A percentile compares a stretch with the other conserved stretches of the same genome.
Conservation (phyloP, 2,888 invertebrate genomes). For the Lasioglossum villosulum region DNA sequence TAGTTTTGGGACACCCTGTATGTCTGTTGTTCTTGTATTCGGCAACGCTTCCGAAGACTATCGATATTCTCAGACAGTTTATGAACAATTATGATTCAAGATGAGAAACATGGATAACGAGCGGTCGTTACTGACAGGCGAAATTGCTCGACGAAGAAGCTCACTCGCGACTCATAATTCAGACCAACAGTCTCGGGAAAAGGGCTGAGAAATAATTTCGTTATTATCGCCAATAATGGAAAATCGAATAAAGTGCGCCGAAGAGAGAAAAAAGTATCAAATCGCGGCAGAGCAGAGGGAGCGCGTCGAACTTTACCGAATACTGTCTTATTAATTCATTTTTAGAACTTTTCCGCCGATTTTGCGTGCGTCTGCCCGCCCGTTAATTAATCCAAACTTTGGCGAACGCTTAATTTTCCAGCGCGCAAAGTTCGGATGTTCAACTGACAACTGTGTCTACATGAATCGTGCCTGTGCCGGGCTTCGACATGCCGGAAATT, state of each 20-base stretch:
- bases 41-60: not conserved
- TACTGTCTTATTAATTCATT: conserved; percentile 2
- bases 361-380: not conserved
- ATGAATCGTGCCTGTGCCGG: not conserved
- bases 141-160: too few relatives aligned
- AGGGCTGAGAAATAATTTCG: conserved; percentile 30
- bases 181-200: conserved; percentile 3
- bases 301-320: not conserved
- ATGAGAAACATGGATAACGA: conserved; percentile 43
- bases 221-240: not conserved
- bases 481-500: conserved; percentile 1
- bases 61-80: not conserved
- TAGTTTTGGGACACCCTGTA: too few relatives aligned
- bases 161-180: too few relatives aligned
- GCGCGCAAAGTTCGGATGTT: not conserved
- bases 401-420: not conserved
- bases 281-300: not conserved
- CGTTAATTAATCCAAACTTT: conserved; percentile 33
- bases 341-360: not conserved
- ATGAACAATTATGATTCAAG: conserved; percentile 13
- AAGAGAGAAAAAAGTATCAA: not conserved
- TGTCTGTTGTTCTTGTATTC: conserved; percentile 4
- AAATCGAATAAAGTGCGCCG: not conserved
- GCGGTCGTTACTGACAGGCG: conserved; percentile 17
- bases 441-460: conserved; percentile 8